Conservation (phyloP, 2,888 invertebrate genomes). For the Odontocerum albicorne region DNA sequence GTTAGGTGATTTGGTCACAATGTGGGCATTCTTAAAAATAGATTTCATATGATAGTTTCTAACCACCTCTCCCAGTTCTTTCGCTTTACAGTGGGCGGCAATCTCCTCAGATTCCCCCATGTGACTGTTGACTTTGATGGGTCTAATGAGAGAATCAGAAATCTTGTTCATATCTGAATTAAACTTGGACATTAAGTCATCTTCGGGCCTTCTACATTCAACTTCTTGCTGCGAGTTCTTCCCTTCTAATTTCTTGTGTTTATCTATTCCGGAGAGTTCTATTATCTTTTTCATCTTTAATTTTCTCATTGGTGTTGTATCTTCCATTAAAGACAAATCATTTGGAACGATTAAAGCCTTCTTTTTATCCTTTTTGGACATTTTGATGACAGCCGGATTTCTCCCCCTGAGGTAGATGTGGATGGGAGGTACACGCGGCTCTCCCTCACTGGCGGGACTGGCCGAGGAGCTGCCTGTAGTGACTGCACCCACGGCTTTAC, state of each 20-base stretch:
- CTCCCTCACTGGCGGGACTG: slow-evolving; percentile 42
- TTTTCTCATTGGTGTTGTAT: slow-evolving; percentile 56
- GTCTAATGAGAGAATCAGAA: slow-evolving; percentile 34
- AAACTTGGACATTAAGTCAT: slow-evolving; percentile 4
- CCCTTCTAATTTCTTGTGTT: slow-evolving; percentile 3
- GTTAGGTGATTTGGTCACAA: slow-evolving; percentile 54
- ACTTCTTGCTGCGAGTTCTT: slow-evolving; percentile 7
- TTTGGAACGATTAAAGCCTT: slow-evolving; percentile 44
- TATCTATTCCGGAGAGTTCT: slow-evolving; percentile 11
- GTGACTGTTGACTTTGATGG: slow-evolving; percentile 50
- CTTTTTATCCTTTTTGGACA: slow-evolving; percentile 70
- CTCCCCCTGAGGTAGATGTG: slow-evolving; percentile 85
- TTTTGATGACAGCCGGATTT: slow-evolving; percentile 82
- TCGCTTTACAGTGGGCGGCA: slow-evolving; percentile 42
- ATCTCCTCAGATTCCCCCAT: slow-evolving; percentile 46
- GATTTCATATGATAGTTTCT: slow-evolving; percentile 51
- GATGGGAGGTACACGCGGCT: slow-evolving; percentile 82
- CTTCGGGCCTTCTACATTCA: slow-evolving; percentile 6
- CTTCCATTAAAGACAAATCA: slow-evolving; percentile 33
- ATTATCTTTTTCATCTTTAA: slow-evolving; percentile 48
- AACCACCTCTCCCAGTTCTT: slow-evolving; percentile 50
- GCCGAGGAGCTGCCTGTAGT: slow-evolving; percentile 35
- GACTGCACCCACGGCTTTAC: slow-evolving; percentile 29
- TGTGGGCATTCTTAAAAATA: slow-evolving; percentile 55
- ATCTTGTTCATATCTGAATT: slow-evolving; percentile 41